Conservation (phyloP, 2,888 invertebrate genomes). For the Erebia ligea region DNA sequence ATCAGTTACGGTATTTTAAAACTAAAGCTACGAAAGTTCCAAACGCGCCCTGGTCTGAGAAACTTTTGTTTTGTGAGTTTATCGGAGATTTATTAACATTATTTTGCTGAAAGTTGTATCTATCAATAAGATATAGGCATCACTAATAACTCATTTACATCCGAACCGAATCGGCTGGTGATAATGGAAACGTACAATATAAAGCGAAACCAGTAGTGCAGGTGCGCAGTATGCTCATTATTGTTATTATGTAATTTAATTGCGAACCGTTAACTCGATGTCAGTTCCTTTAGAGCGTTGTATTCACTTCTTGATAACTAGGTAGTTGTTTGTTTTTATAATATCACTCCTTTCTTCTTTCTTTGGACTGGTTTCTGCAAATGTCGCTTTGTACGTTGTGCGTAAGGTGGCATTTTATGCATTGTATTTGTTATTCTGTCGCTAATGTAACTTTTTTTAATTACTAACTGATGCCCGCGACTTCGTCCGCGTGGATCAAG, state of each 20-base stretch:
- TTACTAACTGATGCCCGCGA: no score
- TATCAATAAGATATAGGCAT: no score
- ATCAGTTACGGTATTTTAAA: no score
- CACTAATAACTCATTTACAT: not conserved
- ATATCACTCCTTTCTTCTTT: not conserved
- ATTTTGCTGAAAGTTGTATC: no score
- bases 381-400: not conserved
- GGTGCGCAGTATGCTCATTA: constrained; percentile 37
- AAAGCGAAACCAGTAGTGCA: constrained; percentile 41
- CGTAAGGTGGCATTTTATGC: not conserved
- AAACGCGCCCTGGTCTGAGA: no score
- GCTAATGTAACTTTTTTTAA: no score
- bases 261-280: constrained; percentile 24
- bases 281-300: constrained; percentile 12
- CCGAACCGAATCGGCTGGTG: not conserved
- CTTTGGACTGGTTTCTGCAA: not conserved
- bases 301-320: constrained; percentile 4
- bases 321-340: constrained; percentile 14
- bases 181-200: constrained; percentile 17
- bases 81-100: no score
- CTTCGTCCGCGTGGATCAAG: no score
- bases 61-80: no score
- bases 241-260: constrained; percentile 43
- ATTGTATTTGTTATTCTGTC: no score
- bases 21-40: no score